A percentile compares a stretch with the other conserved stretches of the same genome.
These are phyloP conservation scores for Melanostoma mellinum DNA, from an alignment of 2,888 invertebrate genomes.

Conservation along the genomic window DNA sequence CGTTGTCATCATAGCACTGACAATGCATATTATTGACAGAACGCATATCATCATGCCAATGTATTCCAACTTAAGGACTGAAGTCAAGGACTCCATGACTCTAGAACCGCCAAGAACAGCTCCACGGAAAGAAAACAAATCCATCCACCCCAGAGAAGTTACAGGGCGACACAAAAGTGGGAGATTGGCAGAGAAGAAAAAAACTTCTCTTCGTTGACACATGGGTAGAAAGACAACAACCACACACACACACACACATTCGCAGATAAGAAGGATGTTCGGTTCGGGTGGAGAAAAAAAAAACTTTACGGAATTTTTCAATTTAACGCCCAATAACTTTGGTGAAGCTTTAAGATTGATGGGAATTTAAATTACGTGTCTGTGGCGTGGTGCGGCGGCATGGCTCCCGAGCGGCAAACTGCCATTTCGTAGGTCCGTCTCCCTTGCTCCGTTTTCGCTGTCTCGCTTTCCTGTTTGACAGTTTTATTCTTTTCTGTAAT, in stretches of 20 bases:
- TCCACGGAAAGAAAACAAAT: slow-evolving; percentile 20
- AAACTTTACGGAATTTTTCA: slow-evolving; percentile 75
- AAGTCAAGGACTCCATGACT: slow-evolving; percentile 32
- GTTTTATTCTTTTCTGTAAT: slow-evolving; percentile 74
- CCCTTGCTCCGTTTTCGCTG: slow-evolving; percentile 34
- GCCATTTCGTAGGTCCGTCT: slow-evolving; percentile 62
- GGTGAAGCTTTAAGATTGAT: slow-evolving; percentile 76
- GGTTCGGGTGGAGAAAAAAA: slow-evolving; percentile 9
- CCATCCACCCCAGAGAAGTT: slow-evolving; percentile 10
- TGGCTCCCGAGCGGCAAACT: slow-evolving; percentile 41
- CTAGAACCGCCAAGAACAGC: slow-evolving; percentile 28
- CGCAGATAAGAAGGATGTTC: slow-evolving; percentile 32
- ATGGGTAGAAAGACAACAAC: slow-evolving; percentile 49
- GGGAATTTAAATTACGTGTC: slow-evolving; percentile 76
- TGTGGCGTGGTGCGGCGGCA: slow-evolving; percentile 73
- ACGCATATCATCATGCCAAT: slow-evolving; percentile 59
- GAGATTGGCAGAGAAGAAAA: slow-evolving; percentile 5
- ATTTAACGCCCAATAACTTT: slow-evolving; percentile 76
- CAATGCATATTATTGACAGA: slow-evolving; percentile 67
- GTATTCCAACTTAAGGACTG: slow-evolving; percentile 35
- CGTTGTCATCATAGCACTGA: slow-evolving; percentile 37
- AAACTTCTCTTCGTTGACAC: slow-evolving; percentile 50
- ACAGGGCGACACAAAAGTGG: slow-evolving; percentile 2
- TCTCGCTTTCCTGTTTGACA: slow-evolving; percentile 71
- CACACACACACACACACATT: slow-evolving; percentile 19